Base-by-base conservation (phyloP, 2,797 vertebrate species). In the Apodemus agrarius region DNA sequence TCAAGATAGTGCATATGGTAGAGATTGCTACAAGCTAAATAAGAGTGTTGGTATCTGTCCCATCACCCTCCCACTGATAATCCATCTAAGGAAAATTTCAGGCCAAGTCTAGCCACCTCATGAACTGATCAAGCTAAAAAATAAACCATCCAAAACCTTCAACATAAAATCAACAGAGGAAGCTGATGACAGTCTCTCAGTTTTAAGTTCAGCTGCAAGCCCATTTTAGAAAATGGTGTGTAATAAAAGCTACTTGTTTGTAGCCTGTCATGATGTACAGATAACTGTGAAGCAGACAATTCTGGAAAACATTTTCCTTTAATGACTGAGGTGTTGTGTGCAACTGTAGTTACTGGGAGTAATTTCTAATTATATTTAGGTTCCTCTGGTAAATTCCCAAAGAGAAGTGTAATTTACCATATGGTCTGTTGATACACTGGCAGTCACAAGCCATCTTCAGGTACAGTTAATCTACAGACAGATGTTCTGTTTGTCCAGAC, bases 401-500 rank as follows among this genome's bases (percentile, higher is more conserved):
- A 89, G 34, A 97, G 86, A 26, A 93, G 37, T 85, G 74, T 97
- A 95, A 97, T 96, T 96, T 31, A 6, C 87, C 95, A 96, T 96
- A 93, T 72, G 95, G 92, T 92, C 82, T 78, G 94, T 74, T 95
- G 61, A 88, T 95, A 94, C 0, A 19, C 89, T 97, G 52, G 88
- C 1, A 1, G 78, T 96, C 89, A 94, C 79, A 59, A 96, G 37
- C 94, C 40, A 74, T 91, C 87, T 92, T 93, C 83, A 81, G 49
- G 81, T 93, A 90, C 78, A 54, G 79, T 90, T 95, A 91, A 91
- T 54, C 80, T 93, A 80, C 76, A 96, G 92, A 88, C 84, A 96
- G 93, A 86, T 97, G 74, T 40, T 94, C 54, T 97, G 88, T 97
- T 98, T 96, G 94, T 95, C 96, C 63, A 97, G 79, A 88, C 94